Conservation (phyloP, 2,797 vertebrate genomes). For the Tragelaphus eurycerus region DNA sequence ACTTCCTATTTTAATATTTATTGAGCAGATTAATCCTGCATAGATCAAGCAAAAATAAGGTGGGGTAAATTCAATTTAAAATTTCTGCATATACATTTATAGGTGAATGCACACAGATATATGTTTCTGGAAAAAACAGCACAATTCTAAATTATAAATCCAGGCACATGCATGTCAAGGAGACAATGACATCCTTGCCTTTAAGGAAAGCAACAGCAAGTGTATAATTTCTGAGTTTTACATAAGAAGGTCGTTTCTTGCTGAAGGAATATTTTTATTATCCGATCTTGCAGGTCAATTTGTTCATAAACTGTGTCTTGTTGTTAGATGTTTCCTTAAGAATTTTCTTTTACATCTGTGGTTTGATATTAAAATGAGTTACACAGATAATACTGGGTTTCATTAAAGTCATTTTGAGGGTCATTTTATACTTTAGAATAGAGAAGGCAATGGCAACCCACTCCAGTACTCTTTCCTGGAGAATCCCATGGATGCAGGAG, state of each 20-base stretch:
- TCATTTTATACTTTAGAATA: not conserved
- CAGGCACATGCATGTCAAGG: not conserved
- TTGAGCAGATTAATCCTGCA: not conserved
- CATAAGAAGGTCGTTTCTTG: slow-evolving; percentile 24
- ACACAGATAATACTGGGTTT: not conserved
- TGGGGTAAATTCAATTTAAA: not conserved
- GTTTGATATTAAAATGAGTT: slow-evolving; percentile 60
- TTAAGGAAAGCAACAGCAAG: not conserved
- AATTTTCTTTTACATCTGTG: slow-evolving; percentile 32
- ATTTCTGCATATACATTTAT: not conserved
- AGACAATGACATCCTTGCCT: not conserved
- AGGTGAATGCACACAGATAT: not conserved
- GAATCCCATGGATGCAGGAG: too few relatives aligned
- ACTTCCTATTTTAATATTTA: not conserved
- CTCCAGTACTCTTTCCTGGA: too few relatives aligned
- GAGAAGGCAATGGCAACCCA: too few relatives aligned
- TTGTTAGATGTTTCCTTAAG: slow-evolving; percentile 49
- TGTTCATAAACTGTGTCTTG: slow-evolving; percentile 7
- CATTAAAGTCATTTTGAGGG: slow-evolving; percentile 46
- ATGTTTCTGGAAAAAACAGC: not conserved
- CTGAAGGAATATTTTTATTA: slow-evolving; percentile 32
- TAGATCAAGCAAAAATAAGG: not conserved
- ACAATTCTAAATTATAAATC: not conserved
- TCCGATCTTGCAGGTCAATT: not conserved
- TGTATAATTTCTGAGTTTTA: slow-evolving; percentile 11